Conservation (phyloP, 30 jellyfish, hydroid and myxozoan species). For the Haliclystus octoradiatus region DNA sequence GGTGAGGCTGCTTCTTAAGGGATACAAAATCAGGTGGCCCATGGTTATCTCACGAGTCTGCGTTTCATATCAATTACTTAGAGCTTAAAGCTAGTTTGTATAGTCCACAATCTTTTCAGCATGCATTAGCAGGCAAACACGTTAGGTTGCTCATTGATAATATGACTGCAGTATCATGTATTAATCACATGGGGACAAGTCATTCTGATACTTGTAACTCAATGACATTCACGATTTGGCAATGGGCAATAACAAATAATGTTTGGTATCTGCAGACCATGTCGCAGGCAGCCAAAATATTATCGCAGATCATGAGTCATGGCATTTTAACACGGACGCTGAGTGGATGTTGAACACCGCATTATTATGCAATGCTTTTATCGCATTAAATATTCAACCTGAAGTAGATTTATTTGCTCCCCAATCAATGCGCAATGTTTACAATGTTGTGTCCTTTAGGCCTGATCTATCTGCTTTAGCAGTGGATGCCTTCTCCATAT, state of each 20-base stretch:
- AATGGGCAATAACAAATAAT: conserved; percentile 14
- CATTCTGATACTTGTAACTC: conserved; percentile 4
- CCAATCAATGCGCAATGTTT: conserved; percentile 9
- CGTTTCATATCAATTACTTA: conserved; percentile 19
- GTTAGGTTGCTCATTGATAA: conserved; percentile 14
- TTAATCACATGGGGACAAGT: conserved; percentile 34
- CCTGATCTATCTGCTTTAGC: conserved; percentile 49
- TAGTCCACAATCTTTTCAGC: background rate
- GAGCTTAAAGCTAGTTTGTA: conserved; percentile 19
- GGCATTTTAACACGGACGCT: conserved; percentile 23
- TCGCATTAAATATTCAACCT: conserved; percentile 5
- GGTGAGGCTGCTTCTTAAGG: conserved; percentile 39
- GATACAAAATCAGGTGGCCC: conserved; percentile 26
- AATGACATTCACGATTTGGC: conserved; percentile 24
- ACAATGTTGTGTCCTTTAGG: conserved; percentile 17
- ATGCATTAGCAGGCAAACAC: conserved; percentile 14
- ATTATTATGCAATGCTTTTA: background rate
- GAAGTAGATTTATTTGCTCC: conserved; percentile 36
- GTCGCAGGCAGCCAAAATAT: conserved; percentile 29
- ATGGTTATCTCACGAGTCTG: conserved; percentile 9
- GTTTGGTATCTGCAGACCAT: conserved; percentile 45
- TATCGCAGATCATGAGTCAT: conserved; percentile 35
- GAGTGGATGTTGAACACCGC: conserved; percentile 39
- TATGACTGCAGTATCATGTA: conserved; percentile 18
- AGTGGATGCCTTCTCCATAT: conserved; percentile 30